phyloP scores from a whole-genome alignment of 2,797 vertebrate species.

The Hydrophis major region DNA sequence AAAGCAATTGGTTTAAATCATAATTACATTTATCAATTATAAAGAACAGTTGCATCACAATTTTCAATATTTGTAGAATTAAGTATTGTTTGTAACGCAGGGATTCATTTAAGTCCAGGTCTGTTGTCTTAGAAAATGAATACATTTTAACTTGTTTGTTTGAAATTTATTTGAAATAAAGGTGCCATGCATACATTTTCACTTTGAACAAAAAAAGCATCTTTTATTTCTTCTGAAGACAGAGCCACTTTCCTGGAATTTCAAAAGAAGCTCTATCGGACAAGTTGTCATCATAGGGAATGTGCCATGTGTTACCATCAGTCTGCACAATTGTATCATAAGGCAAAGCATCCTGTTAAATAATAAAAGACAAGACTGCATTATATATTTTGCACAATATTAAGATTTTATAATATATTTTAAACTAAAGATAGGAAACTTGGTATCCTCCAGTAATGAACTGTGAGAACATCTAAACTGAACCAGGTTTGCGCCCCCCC shows the following conservation, averaged over 20 bases:
- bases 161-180: background rate
- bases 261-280: slow-evolving; percentile 79
- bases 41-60: background rate
- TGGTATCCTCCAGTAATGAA: background rate
- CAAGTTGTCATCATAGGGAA: slow-evolving; percentile 84
- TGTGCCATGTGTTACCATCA: slow-evolving; percentile 84
- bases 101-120: slow-evolving; percentile 19
- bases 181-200: slow-evolving; percentile 8
- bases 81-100: slow-evolving; percentile 7
- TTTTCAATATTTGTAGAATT: background rate
- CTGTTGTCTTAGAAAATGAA: slow-evolving; percentile 8
- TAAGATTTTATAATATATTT: background rate
- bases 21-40: background rate
- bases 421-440: background rate
- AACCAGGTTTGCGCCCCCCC: background rate
- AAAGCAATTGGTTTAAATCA: slow-evolving; percentile 7
- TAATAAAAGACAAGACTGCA: slow-evolving; percentile 36
- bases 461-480: background rate
- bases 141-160: background rate
- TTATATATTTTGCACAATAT: background rate
- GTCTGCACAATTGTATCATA: slow-evolving; percentile 91
- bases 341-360: slow-evolving; percentile 73
- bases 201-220: slow-evolving; percentile 28
- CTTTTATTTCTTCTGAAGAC: slow-evolving; percentile 71
- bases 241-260: slow-evolving; percentile 90